Conservation (phyloP, 2,113 vertebrate genomes). For the Seriola dumerili region DNA sequence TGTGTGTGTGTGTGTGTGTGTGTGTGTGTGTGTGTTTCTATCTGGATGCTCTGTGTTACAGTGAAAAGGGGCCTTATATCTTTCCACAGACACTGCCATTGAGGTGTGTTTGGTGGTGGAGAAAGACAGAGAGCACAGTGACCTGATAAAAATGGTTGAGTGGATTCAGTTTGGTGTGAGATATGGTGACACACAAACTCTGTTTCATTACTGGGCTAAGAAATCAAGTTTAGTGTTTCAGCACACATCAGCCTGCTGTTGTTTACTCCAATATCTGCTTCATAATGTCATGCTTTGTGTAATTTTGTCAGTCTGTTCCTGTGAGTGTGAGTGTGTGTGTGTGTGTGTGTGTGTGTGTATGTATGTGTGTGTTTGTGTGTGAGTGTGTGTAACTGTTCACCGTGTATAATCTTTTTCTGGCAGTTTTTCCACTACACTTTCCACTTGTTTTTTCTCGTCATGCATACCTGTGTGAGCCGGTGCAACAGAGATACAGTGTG, state of each 20-base stretch:
- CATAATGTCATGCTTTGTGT: constrained; percentile 40
- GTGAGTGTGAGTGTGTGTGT: constrained; percentile 8
- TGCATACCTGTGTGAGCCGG: constrained; percentile 52
- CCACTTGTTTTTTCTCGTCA: constrained; percentile 30
- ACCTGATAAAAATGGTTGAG: constrained; percentile 60
- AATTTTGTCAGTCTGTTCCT: constrained; percentile 17
- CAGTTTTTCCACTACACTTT: constrained; percentile 39
- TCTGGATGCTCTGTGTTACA: background rate
- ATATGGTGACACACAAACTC: constrained; percentile 36
- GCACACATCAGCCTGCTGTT: constrained; percentile 58
- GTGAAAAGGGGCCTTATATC: constrained; percentile 27
- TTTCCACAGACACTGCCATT: constrained; percentile 34
- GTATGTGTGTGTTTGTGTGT: constrained; percentile 5
- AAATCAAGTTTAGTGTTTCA: constrained; percentile 50
- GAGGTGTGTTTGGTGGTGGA: constrained; percentile 34
- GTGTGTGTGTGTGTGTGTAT: no score
- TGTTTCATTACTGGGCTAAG: constrained; percentile 41
- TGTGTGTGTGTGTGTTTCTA: no score
- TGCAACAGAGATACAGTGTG: constrained; percentile 61
- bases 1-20: background rate
- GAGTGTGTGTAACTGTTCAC: constrained; percentile 4
- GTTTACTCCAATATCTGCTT: constrained; percentile 47
- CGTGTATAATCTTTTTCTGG: constrained; percentile 43
- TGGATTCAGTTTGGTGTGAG: constrained; percentile 59
- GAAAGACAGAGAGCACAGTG: constrained; percentile 19